Evolutionary conservation across 2,797 vertebrate species (phyloP).

Genomic region (Sylvia borin): DNA sequence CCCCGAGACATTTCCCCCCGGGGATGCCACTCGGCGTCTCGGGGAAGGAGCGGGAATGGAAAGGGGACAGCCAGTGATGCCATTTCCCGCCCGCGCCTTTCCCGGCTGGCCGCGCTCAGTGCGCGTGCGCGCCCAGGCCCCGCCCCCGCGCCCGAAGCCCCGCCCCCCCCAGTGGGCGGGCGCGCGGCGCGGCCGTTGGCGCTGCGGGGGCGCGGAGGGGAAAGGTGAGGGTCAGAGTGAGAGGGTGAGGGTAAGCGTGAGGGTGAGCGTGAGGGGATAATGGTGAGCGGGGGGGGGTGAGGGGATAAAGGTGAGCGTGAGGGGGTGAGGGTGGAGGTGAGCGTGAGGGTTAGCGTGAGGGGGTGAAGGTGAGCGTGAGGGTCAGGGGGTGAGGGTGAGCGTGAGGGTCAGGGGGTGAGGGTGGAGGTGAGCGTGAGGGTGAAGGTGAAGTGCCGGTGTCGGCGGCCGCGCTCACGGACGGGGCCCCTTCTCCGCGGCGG

Average conservation of each 20-base stretch:
- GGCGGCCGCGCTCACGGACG: too few relatives aligned
- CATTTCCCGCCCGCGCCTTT: fast-evolving
- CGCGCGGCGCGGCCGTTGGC: neutral
- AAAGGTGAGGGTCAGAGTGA: too few relatives aligned
- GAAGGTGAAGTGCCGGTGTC: neutral
- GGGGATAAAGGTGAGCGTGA: too few relatives aligned
- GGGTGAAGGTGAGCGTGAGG: too few relatives aligned
- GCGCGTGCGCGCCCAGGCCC: neutral
- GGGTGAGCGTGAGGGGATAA: too few relatives aligned
- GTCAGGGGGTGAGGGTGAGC: too few relatives aligned
- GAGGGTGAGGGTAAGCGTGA: too few relatives aligned
- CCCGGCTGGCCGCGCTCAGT: fast-evolving
- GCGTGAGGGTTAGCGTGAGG: too few relatives aligned
- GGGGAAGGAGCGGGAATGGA: fast-evolving
- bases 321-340: too few relatives aligned
- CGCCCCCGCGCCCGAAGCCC: neutral
- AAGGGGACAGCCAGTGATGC: fast-evolving
- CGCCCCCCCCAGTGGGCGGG: neutral
- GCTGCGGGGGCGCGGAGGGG: neutral
- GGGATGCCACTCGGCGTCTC: fast-evolving
- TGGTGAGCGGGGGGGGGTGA: too few relatives aligned
- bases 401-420: neutral
- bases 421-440: too few relatives aligned
- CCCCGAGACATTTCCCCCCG: too few relatives aligned
- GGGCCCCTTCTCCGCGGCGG: neutral